Conservation (phyloP, 1,140 invertebrate genomes). For the Dendroctonus ponderosae region DNA sequence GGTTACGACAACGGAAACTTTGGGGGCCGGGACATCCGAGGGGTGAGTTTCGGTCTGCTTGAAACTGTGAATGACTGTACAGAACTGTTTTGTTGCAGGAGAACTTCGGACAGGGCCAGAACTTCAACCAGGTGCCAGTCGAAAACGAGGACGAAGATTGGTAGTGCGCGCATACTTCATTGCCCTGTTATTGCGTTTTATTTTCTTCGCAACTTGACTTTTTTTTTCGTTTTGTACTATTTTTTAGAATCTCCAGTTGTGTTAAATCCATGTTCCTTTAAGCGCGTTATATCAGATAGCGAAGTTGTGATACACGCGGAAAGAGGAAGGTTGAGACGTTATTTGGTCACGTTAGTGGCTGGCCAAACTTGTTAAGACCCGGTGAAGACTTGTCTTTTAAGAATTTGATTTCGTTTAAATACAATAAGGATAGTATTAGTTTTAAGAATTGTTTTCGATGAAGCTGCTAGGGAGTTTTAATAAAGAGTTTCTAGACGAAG, state of each 20-base stretch:
- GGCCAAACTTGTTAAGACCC: too few relatives aligned
- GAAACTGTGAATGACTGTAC: neutral
- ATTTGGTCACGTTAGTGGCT: too few relatives aligned
- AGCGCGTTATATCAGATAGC: neutral
- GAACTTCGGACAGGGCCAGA: conserved; percentile 40
- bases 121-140: conserved; percentile 26
- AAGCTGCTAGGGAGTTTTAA: too few relatives aligned
- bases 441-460: too few relatives aligned
- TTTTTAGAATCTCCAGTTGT: too few relatives aligned
- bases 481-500: too few relatives aligned
- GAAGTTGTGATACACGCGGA: neutral
- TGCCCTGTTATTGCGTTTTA: too few relatives aligned
- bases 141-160: conserved; percentile 43
- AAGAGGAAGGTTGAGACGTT: neutral
- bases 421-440: too few relatives aligned
- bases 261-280: too few relatives aligned
- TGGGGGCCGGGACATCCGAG: conserved; percentile 58
- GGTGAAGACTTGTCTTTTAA: too few relatives aligned
- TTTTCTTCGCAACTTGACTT: neutral
- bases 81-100: conserved; percentile 33
- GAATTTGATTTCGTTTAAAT: too few relatives aligned
- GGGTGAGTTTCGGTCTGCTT: conserved; percentile 23
- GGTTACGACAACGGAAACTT: conserved; percentile 51
- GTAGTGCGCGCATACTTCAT: conserved; percentile 25
- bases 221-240: too few relatives aligned